Evolutionary conservation across 2,113 vertebrate genomes (phyloP), one percentile per base, ranked within the genome.

Genomic region (Cervus canadensis): DNA sequence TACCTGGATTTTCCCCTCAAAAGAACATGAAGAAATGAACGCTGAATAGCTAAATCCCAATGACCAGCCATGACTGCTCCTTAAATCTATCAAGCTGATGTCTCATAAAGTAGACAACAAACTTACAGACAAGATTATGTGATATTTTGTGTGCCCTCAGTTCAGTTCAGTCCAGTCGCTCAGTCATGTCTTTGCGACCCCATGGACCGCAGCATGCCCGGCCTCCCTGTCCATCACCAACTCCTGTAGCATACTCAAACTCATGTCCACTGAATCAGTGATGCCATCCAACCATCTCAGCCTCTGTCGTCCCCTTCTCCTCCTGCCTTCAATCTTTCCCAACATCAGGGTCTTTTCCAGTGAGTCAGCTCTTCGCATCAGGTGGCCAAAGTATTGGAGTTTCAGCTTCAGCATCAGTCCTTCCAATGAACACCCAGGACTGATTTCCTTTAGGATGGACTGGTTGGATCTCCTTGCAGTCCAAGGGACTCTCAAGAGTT

Each of bases 21-120:
- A 92, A 43, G 17, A 79, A 87, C 26, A 10, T 15, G 33, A 88
- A 33, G 17, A 54, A 87, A 67, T 52, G 8, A 81, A 90, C 26
- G 28, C 5, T 43, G 17, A 13, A 25, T 25, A 52, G 56, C 21
- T 54, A 71, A 95, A 89, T 45, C 1, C 30, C 6, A 45, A 10
- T 25, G 89, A 57, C 45, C 50, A 83, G 12, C 40, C 12, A 25
- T 71, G 30, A 76, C 11, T 67, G 48, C 40, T 50, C 28, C 59
- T 88, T 87, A 82, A 56, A 12, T 86, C 8, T 91, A 3, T 89
- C 23, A 84, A n/a, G 9, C n/a, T 30, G 76, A 21, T 1, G 6
- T 96, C 45, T 95, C 50, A 62, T 33, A 95, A 89, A 74, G 6
- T 64, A 48, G 10, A 33, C 30, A 82, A 62, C 25, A 88, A 85